Evolutionary conservation across 2,888 invertebrate genomes (phyloP).

Genomic region (Silvanus unidentatus): DNA sequence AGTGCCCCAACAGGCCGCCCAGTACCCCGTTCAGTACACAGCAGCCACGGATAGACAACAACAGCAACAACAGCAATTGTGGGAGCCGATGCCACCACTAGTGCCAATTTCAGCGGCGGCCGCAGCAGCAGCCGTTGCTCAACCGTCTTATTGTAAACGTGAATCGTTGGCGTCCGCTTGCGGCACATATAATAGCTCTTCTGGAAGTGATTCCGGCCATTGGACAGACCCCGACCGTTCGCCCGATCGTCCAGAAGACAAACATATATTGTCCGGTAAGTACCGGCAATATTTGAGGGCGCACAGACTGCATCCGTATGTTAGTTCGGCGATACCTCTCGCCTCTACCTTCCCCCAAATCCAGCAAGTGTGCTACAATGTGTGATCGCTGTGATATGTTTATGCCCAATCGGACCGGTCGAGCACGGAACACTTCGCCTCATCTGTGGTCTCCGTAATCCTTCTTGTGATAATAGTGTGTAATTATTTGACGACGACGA

Average conservation of each 20-base stretch:
- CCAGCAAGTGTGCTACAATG: slow-evolving; percentile 57
- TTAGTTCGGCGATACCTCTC: slow-evolving; percentile 46
- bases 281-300: slow-evolving; percentile 55
- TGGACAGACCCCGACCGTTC: slow-evolving; percentile 44
- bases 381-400: slow-evolving; percentile 50
- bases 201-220: slow-evolving; percentile 39
- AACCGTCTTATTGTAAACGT: slow-evolving; percentile 37
- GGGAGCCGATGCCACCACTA: slow-evolving; percentile 41
- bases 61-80: slow-evolving; percentile 34
- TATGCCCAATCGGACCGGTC: slow-evolving; percentile 23
- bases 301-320: slow-evolving; percentile 55
- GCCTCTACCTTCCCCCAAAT: slow-evolving; percentile 52
- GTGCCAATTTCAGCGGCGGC: slow-evolving; percentile 38
- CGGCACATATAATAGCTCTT: slow-evolving; percentile 36
- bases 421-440: slow-evolving; percentile 26
- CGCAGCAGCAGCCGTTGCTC: no score
- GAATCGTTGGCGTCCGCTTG: slow-evolving; percentile 46
- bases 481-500: slow-evolving; percentile 37
- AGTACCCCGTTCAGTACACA: slow-evolving; percentile 31
- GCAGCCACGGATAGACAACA: slow-evolving; percentile 28
- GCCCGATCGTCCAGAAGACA: slow-evolving; percentile 43
- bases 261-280: slow-evolving; percentile 49
- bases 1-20: slow-evolving; percentile 41
- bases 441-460: slow-evolving; percentile 38
- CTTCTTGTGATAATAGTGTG: slow-evolving; percentile 49